Evolutionary conservation across 2,113 vertebrate genomes (phyloP).

Genomic region (Notarius quadriscutis): DNA sequence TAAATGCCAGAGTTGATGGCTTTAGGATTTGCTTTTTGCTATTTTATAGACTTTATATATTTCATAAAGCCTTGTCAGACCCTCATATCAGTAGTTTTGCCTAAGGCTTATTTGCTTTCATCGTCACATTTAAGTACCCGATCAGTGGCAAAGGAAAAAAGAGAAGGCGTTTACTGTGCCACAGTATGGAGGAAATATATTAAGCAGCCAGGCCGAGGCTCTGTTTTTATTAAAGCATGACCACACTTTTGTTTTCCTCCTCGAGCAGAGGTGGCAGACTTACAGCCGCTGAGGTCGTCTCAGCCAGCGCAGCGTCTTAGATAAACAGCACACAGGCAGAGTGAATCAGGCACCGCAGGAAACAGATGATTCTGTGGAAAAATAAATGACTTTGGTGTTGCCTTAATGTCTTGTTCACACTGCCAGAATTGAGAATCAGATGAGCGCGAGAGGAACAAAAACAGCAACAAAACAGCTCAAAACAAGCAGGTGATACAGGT

Average conservation of each 20-base stretch:
- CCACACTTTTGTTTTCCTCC: slow-evolving; percentile 33
- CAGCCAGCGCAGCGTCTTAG: slow-evolving; percentile 27
- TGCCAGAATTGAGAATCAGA: slow-evolving; percentile 13
- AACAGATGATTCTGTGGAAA: slow-evolving; percentile 43
- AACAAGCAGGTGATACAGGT: background rate
- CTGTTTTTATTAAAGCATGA: slow-evolving; percentile 19
- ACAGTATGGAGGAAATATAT: slow-evolving; percentile 12
- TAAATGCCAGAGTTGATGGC: background rate
- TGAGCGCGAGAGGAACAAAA: background rate
- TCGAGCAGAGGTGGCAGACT: slow-evolving; percentile 32
- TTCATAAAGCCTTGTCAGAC: background rate
- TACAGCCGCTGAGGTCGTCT: slow-evolving; percentile 10
- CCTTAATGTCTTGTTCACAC: slow-evolving; percentile 30
- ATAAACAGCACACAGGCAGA: slow-evolving; percentile 21
- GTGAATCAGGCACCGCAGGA: slow-evolving; percentile 24
- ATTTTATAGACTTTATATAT: background rate
- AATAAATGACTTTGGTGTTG: slow-evolving; percentile 31
- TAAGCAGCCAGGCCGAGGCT: slow-evolving; percentile 5
- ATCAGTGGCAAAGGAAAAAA: background rate
- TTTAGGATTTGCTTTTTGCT: background rate
- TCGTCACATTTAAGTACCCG: background rate
- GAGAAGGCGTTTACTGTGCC: background rate
- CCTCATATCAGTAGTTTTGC: background rate
- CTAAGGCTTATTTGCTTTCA: background rate
- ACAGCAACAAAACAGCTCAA: background rate